Evolutionary conservation across 2,888 invertebrate genomes (phyloP).

Genomic region (Catocala sponsa): DNA sequence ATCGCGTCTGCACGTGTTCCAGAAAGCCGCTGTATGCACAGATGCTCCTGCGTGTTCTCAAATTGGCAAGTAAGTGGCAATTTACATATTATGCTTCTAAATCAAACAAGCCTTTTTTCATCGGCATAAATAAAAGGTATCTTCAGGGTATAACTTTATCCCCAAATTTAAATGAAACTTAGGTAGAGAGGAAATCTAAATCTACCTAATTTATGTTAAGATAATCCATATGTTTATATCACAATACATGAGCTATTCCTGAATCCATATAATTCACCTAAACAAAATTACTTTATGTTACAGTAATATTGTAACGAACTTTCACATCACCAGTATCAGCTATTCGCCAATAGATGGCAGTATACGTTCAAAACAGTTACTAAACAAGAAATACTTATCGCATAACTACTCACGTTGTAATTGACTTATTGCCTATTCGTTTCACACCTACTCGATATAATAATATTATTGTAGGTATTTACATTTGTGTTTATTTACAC

Average conservation of each 20-base stretch:
- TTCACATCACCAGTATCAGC: slow-evolving; percentile 2
- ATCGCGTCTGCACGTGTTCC: slow-evolving; percentile 90
- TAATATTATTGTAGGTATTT: slow-evolving; percentile 14
- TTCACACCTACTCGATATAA: neutral
- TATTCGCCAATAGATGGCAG: slow-evolving; percentile 45
- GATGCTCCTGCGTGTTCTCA: slow-evolving; percentile 92
- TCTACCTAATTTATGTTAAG: too few species aligned
- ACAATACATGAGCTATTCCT: too few species aligned
- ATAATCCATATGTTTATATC: too few species aligned
- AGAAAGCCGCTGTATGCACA: slow-evolving; percentile 92
- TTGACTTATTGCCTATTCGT: slow-evolving; percentile 11
- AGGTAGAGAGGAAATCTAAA: too few species aligned
- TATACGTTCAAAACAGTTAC: neutral
- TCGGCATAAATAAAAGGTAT: too few species aligned
- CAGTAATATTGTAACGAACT: too few species aligned
- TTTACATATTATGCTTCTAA: neutral
- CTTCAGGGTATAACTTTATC: too few species aligned
- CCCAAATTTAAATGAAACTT: too few species aligned
- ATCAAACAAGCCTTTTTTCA: too few species aligned
- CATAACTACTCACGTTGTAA: slow-evolving; percentile 14
- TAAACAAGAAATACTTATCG: neutral
- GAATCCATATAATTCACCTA: too few species aligned
- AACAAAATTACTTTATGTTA: too few species aligned
- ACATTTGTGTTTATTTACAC: neutral
- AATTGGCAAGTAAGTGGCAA: slow-evolving; percentile 91